These are phyloP conservation scores for Zophobas atratus DNA, from an alignment of 1,140 invertebrate genomes.

Conservation along the genomic window DNA sequence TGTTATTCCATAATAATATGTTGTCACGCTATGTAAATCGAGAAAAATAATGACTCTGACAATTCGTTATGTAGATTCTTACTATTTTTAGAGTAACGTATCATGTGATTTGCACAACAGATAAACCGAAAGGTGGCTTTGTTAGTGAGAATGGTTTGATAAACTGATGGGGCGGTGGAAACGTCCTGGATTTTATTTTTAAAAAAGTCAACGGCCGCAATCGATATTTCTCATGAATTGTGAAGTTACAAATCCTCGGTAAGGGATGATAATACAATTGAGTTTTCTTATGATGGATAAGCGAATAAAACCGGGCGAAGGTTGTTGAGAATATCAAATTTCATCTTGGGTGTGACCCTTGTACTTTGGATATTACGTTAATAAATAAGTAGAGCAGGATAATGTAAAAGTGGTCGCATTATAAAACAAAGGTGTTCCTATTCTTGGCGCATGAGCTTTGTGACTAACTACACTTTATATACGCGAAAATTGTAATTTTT, in stretches of 20 bases:
- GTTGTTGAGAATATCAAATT: too few relatives aligned
- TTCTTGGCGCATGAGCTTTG: too few relatives aligned
- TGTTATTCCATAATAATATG: conserved; percentile 12
- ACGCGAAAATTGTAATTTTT: too few relatives aligned
- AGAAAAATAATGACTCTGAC: conserved; percentile 3
- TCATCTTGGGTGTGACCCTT: too few relatives aligned
- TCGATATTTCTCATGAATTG: conserved; percentile 7
- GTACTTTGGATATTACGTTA: too few relatives aligned
- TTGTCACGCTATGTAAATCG: conserved; percentile 13
- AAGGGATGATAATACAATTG: neutral
- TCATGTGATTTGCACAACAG: conserved; percentile 11
- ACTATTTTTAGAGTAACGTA: conserved; percentile 5
- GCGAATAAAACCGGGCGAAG: too few relatives aligned
- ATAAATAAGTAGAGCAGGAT: too few relatives aligned
- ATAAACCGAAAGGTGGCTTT: neutral
- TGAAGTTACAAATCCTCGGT: neutral
- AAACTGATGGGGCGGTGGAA: neutral
- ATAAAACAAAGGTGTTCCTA: too few relatives aligned
- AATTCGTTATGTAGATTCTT: neutral
- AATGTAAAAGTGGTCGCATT: too few relatives aligned
- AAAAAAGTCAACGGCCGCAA: conserved; percentile 8
- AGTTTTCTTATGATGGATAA: neutral
- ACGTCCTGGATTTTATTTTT: neutral
- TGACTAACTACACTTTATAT: too few relatives aligned
- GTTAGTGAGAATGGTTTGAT: neutral